phyloP scores from a whole-genome alignment of 1,140 invertebrate genomes.

The Ganaspis sp. region DNA sequence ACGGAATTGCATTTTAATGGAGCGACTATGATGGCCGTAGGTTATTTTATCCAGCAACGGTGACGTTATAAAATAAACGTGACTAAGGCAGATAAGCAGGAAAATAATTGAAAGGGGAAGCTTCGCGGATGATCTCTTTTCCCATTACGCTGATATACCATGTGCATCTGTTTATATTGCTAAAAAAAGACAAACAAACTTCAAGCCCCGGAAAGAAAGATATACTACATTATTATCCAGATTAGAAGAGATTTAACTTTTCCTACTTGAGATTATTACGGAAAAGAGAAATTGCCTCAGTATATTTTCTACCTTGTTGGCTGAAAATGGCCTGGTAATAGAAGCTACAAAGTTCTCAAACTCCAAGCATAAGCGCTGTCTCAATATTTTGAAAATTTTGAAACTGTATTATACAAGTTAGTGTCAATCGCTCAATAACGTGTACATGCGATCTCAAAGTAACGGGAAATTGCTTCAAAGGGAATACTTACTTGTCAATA shows the following conservation, averaged over 20 bases:
- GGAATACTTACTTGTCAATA: no score
- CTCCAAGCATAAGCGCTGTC: no score
- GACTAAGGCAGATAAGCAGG: conserved; percentile 14
- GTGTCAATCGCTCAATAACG: not conserved
- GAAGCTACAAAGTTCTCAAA: not conserved
- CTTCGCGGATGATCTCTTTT: not conserved
- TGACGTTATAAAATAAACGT: conserved; percentile 19
- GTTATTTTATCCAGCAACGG: not conserved
- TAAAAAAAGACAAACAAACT: not conserved
- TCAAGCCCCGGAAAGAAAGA: not conserved
- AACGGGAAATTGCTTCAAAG: no score
- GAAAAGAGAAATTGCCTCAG: not conserved
- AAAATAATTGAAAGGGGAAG: conserved; percentile 17
- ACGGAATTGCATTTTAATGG: conserved; percentile 4
- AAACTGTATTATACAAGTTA: no score
- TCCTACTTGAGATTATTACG: not conserved
- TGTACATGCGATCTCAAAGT: not conserved
- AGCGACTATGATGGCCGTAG: not conserved
- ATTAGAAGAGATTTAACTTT: conserved; percentile 1
- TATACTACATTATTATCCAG: not conserved
- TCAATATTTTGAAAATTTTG: no score
- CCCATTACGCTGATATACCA: not conserved
- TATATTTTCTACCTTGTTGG: not conserved
- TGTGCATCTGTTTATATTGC: conserved; percentile 17
- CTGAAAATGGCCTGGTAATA: not conserved